Percentiles rank a stretch among this genome's conserved stretches.
phyloP scores from a whole-genome alignment of 2,113 vertebrate genomes.

The Isichthys henryi region DNA sequence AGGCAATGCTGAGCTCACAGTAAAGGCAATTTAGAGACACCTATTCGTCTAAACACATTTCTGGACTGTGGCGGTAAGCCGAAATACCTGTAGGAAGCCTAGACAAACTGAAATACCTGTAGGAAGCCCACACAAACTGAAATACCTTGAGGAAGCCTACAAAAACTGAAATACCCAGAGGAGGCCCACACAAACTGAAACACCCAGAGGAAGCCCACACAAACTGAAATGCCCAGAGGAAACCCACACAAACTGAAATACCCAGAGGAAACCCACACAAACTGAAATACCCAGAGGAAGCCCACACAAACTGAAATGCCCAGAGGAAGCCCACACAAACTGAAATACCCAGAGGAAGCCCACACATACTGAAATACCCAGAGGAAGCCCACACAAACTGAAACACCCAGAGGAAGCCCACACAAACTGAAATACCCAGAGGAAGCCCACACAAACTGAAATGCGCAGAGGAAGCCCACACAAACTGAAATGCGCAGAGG shows the following conservation, averaged over 20 bases:
- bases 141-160: not conserved
- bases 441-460: not conserved
- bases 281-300: not conserved
- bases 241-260: not conserved
- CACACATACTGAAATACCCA: no score
- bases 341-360: no score
- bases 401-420: no score
- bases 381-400: no score
- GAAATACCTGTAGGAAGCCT: not conserved
- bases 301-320: no score
- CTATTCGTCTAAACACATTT: not conserved
- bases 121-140: not conserved
- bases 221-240: no score
- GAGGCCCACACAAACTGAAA: no score
- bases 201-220: no score
- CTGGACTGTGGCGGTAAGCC: not conserved
- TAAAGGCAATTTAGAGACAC: not conserved
- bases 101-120: no score
- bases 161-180: not conserved
- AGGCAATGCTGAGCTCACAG: not conserved
- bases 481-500: no score
- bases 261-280: not conserved
- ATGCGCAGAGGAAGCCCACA: not conserved
- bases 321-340: no score
- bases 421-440: not conserved